A percentile compares a stretch with the other conserved stretches of the same genome.
Evolutionary conservation across 2,113 vertebrate genomes (phyloP).

Genomic region (Fukomys damarensis): DNA sequence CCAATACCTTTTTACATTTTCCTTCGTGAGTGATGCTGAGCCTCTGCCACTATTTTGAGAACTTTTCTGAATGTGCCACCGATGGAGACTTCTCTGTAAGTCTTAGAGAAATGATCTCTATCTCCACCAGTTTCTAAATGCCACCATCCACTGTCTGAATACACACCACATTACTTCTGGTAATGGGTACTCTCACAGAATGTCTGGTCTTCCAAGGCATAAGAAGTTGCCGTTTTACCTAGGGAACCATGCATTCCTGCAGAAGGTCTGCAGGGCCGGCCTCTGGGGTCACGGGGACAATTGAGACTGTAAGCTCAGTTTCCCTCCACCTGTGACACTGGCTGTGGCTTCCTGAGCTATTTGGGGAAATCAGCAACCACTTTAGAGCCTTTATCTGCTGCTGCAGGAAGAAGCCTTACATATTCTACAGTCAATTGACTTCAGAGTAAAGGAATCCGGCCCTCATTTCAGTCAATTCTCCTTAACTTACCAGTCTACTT

Average conservation of each 20-base stretch:
- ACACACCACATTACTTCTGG: background rate
- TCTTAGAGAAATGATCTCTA: background rate
- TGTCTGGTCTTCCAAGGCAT: background rate
- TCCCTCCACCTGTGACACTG: background rate
- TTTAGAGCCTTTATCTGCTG: background rate
- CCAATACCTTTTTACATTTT: background rate
- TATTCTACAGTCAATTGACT: background rate
- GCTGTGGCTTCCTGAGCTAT: background rate
- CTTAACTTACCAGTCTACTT: background rate
- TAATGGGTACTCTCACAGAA: background rate
- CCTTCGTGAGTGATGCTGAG: background rate
- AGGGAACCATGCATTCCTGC: background rate
- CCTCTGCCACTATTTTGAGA: background rate
- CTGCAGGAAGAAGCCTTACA: background rate
- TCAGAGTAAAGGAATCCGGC: background rate
- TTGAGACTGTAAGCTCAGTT: background rate
- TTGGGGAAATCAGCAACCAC: background rate
- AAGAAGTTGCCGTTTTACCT: background rate
- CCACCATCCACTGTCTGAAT: background rate
- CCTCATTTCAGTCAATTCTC: background rate
- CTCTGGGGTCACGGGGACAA: background rate
- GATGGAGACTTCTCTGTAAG: background rate
- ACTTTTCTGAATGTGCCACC: constrained; percentile 13
- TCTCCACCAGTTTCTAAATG: background rate
- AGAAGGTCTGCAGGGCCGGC: background rate